These are phyloP conservation scores for Alloscopus bannaensis DNA, from an alignment of 2,888 invertebrate genomes.

Conservation along the genomic window DNA sequence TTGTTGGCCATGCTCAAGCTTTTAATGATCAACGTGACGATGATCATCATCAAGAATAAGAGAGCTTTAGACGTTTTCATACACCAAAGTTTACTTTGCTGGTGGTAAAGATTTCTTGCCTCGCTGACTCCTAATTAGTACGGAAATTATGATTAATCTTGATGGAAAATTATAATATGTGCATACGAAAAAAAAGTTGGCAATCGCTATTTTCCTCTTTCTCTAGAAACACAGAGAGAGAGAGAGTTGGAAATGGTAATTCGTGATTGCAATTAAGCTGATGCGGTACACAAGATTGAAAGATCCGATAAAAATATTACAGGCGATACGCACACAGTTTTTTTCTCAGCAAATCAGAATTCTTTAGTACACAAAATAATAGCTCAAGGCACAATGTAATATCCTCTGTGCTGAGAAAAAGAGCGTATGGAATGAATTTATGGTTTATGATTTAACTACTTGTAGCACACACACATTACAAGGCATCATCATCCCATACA, in stretches of 20 bases:
- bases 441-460: too few species aligned
- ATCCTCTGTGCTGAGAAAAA: too few species aligned
- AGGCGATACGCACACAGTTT: too few species aligned
- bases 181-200: background rate
- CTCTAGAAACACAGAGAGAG: background rate
- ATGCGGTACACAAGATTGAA: conserved; percentile 22
- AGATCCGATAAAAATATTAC: conserved; percentile 23
- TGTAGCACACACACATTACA: too few species aligned
- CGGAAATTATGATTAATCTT: conserved; percentile 46
- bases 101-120: conserved; percentile 14
- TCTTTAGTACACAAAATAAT: too few species aligned
- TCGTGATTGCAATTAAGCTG: conserved; percentile 55
- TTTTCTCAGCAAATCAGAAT: too few species aligned
- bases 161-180: conserved; percentile 22
- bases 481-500: too few species aligned
- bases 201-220: background rate
- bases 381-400: too few species aligned
- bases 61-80: background rate
- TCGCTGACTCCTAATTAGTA: conserved; percentile 50
- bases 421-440: too few species aligned
- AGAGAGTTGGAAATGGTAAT: conserved; percentile 24
- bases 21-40: too few species aligned
- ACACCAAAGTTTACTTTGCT: background rate
- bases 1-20: too few species aligned
- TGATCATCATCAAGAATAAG: background rate